Base-by-base conservation (phyloP, 1,140 invertebrate species). In the Radopholus similis region DNA sequence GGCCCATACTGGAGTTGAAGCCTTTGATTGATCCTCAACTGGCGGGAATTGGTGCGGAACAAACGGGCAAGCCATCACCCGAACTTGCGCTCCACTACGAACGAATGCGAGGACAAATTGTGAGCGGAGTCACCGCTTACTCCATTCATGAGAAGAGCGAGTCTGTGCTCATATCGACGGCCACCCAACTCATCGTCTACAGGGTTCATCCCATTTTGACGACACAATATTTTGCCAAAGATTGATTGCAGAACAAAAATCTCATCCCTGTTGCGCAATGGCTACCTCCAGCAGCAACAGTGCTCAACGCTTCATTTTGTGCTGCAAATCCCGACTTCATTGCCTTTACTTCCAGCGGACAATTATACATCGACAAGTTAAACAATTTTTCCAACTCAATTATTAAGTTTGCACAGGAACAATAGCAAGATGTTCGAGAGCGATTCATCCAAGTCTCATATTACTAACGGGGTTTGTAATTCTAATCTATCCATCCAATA, bases 361-460 rank as follows among this genome's bases (percentile, higher is more conserved):
- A 74, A 44, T 54, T 75, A n/a, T 74, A 60, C 44, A 64, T 75
- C 55, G 73, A 75, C 44, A 70, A 60, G 73, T 75, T 44, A 13
- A 11, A 11, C 30, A 5, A 40, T 42, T 44, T 58, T 62, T 51
- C 28, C 18, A 0, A 30, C 32, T 32, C 37, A 2, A 2, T 70
- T 57, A n/a, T 44, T n/a, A 26, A 18, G 0, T 6, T 26, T 70
- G 0, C 13, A 59, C 8, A 15, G 30, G 21, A 21, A 34, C 13
- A 42, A 55, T 9, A 21, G 1, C 21, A 1, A 42, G 44, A 47
- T 73, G 23, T 75, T 75, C 37, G 37, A 71, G 38, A 74, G 71
- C 13, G 38, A 68, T 23, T 26, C 35, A 9, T 30, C 21, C 23
- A 28, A 51, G 26, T 47, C 68, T 21, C 26, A 49, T 21, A 62